Evolutionary conservation across 2,888 invertebrate species (phyloP).

Genomic region (Anodontia alba): DNA sequence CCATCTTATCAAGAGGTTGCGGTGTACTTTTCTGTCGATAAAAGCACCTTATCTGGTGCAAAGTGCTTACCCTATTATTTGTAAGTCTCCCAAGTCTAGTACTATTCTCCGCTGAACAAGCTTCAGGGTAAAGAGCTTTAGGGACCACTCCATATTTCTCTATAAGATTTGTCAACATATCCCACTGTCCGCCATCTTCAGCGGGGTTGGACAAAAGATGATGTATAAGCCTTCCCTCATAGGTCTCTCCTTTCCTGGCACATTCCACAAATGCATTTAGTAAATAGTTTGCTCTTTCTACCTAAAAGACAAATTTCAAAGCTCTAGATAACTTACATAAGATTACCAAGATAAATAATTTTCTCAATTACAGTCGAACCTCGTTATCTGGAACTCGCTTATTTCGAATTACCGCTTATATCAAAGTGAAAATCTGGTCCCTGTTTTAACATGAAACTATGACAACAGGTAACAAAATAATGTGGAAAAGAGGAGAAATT

Average conservation of each 20-base stretch:
- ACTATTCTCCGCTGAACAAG: slow-evolving; percentile 91
- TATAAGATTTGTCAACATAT: slow-evolving; percentile 94
- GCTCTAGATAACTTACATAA: slow-evolving; percentile 1
- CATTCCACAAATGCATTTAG: slow-evolving; percentile 92
- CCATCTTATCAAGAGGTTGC: too few species aligned
- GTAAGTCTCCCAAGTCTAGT: slow-evolving; percentile 91
- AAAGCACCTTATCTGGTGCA: too few species aligned
- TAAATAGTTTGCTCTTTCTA: slow-evolving; percentile 94
- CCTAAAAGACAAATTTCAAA: slow-evolving; percentile 85
- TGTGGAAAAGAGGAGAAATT: too few species aligned
- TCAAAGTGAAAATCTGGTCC: too few species aligned
- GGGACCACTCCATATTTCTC: slow-evolving; percentile 95
- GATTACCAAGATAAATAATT: too few species aligned
- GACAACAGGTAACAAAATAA: too few species aligned
- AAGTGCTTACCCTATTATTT: slow-evolving; percentile 91
- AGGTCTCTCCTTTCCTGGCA: slow-evolving; percentile 90
- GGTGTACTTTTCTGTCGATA: too few species aligned
- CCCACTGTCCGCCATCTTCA: slow-evolving; percentile 90
- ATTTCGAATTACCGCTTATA: too few species aligned
- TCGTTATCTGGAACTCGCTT: too few species aligned
- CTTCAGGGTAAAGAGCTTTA: slow-evolving; percentile 94
- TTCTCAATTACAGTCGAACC: too few species aligned
- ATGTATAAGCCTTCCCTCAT: slow-evolving; percentile 92
- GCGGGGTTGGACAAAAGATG: slow-evolving; percentile 88
- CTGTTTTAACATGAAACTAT: too few species aligned